Base-by-base conservation (phyloP, 2,113 vertebrate species). In the Rhinichthys klamathensis region DNA sequence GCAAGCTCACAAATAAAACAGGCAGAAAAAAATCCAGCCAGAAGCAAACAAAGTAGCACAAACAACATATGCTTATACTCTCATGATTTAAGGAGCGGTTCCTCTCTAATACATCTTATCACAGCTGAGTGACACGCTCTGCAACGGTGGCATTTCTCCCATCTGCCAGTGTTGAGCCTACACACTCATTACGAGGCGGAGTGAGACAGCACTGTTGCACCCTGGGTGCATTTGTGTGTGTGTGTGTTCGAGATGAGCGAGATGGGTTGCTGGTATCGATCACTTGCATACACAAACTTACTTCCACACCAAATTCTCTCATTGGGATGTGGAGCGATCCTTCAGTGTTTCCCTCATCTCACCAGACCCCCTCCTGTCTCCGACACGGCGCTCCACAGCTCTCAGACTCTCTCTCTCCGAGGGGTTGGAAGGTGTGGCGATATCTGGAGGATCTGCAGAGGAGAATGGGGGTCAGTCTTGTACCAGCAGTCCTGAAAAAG, bases 51-150 rank as follows among this genome's bases (percentile, higher is more conserved):
- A 92, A 92, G 90, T 85, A 90, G 85, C 92, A 90, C 90, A 93
- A 93, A 92, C 93, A 93, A 92, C 94, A 95, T 93, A 95, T 94
- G 94, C 87, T 93, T 87, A 87, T 87, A 85, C 79, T 92, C 91
- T 87, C 89, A 87, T 89, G 93, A 91, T 92, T 87, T 87, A 87
- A 92, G 87, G 90, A 92, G 90, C 87, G 89, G 92, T 93, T 94
- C 84, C 88, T 91, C 91, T 92, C 91, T 93, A 92, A 92, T 94
- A 91, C 91, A 90, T 87, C 74, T 90, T 91, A 90, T 90, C 92
- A 94, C 93, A 93, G 92, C 92, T 96, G 95, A 96, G 93, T 96
- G 95, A 95, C 95, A 93, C 93, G 92, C 92, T 93, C 93, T 91
- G 94, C 90, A 95, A 95, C 92, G 93, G 92, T 90, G 92, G 91